Conservation (phyloP, 2,113 vertebrate species). For the Theristicus caerulescens region DNA sequence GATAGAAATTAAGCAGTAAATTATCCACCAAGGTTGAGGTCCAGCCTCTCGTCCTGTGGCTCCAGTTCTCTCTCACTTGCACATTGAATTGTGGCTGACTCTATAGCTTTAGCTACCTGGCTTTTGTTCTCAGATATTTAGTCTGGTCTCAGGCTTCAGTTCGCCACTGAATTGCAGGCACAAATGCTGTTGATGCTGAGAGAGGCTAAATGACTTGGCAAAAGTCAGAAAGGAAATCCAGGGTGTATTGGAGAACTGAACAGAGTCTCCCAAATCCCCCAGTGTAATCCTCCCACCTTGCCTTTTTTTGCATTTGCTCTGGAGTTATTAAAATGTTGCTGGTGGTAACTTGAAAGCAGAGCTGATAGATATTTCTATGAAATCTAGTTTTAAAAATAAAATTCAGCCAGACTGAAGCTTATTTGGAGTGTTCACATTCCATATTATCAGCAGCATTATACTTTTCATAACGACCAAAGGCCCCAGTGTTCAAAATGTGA, state of each 20-base stretch:
- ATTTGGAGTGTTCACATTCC: background rate
- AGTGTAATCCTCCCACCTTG: background rate
- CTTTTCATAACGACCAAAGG: background rate
- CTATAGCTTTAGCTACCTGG: background rate
- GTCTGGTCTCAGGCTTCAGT: background rate
- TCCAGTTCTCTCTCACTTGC: background rate
- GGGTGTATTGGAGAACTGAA: background rate
- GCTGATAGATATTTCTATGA: background rate
- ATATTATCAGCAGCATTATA: background rate
- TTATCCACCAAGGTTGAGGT: background rate
- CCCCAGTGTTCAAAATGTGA: background rate
- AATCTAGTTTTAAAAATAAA: background rate
- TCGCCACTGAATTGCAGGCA: background rate
- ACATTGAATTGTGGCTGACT: background rate
- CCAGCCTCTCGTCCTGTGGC: background rate
- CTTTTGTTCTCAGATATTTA: background rate
- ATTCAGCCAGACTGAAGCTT: background rate
- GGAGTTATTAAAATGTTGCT: background rate
- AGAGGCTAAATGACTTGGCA: background rate
- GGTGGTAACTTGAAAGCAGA: background rate
- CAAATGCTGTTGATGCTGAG: background rate
- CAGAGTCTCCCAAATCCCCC: background rate
- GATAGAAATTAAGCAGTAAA: conserved; percentile 8
- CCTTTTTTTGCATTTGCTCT: background rate
- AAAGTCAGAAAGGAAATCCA: background rate